Evolutionary conservation across 2,797 vertebrate species (phyloP).

Genomic region (Artibeus jamaicensis): DNA sequence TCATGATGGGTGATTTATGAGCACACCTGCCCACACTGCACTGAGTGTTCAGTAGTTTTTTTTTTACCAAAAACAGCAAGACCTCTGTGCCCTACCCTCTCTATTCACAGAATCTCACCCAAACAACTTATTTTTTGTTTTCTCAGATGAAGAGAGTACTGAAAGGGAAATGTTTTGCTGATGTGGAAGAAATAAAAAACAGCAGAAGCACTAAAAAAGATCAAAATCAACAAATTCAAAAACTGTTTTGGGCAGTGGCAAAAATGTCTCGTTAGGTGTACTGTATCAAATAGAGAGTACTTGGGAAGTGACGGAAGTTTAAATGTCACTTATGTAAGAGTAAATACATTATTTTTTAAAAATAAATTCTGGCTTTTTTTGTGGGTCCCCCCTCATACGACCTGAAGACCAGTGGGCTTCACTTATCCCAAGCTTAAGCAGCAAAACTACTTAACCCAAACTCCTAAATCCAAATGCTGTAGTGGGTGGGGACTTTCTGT

Average conservation of each 20-base stretch:
- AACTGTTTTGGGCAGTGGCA: neutral
- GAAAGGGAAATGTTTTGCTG: neutral
- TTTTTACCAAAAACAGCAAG: neutral
- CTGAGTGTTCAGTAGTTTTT: neutral
- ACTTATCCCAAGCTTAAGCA: neutral
- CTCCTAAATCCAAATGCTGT: neutral
- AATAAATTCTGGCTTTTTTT: neutral
- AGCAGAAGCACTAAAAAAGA: neutral
- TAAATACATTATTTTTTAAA: neutral
- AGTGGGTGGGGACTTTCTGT: neutral
- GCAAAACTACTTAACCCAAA: neutral
- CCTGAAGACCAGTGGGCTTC: neutral
- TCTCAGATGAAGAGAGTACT: neutral
- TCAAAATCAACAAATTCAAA: neutral
- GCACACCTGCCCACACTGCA: neutral
- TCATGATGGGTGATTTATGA: neutral
- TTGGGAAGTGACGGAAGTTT: neutral
- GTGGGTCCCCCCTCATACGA: neutral
- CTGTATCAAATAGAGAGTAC: neutral
- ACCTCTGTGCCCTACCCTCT: neutral
- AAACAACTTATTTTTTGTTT: neutral
- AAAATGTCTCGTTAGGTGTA: neutral
- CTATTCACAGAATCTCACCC: neutral
- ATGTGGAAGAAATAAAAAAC: neutral
- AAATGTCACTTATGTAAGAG: neutral